Conservation (phyloP, 2,113 vertebrate species). For the Manacus vitellinus region DNA sequence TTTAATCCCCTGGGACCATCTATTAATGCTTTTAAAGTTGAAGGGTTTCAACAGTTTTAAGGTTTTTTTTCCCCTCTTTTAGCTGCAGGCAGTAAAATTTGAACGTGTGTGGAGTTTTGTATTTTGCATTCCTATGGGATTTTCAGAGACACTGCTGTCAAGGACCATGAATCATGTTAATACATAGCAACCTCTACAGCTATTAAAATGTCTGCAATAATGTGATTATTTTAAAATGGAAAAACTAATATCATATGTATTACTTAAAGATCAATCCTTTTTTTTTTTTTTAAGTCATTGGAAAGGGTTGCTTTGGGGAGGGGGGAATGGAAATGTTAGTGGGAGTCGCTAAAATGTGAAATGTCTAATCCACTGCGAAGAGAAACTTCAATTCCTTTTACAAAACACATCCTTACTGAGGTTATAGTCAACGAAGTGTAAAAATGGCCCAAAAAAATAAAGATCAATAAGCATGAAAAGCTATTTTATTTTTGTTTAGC, state of each 20-base stretch:
- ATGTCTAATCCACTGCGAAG: slow-evolving; percentile 52
- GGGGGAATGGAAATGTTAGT: slow-evolving; percentile 47
- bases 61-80: slow-evolving; percentile 78
- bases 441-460: slow-evolving; percentile 54
- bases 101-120: slow-evolving; percentile 85
- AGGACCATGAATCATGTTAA: slow-evolving; percentile 87
- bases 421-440: slow-evolving; percentile 51
- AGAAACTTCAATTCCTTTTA: slow-evolving; percentile 66
- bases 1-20: slow-evolving; percentile 81
- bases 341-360: slow-evolving; percentile 60
- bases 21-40: slow-evolving; percentile 89
- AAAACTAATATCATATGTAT: slow-evolving; percentile 83
- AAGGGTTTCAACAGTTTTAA: slow-evolving; percentile 87
- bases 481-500: slow-evolving; percentile 72
- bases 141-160: slow-evolving; percentile 85
- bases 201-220: slow-evolving; percentile 88
- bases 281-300: slow-evolving; percentile 59
- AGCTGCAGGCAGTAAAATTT: slow-evolving; percentile 88
- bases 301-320: slow-evolving; percentile 49
- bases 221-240: slow-evolving; percentile 85
- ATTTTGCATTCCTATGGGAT: slow-evolving; percentile 84
- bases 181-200: slow-evolving; percentile 85
- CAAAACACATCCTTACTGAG: slow-evolving; percentile 53
- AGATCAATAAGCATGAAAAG: slow-evolving; percentile 70
- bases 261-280: slow-evolving; percentile 80